Base-by-base conservation (phyloP, 2,797 vertebrate species). In the Darevskia nairensis region DNA sequence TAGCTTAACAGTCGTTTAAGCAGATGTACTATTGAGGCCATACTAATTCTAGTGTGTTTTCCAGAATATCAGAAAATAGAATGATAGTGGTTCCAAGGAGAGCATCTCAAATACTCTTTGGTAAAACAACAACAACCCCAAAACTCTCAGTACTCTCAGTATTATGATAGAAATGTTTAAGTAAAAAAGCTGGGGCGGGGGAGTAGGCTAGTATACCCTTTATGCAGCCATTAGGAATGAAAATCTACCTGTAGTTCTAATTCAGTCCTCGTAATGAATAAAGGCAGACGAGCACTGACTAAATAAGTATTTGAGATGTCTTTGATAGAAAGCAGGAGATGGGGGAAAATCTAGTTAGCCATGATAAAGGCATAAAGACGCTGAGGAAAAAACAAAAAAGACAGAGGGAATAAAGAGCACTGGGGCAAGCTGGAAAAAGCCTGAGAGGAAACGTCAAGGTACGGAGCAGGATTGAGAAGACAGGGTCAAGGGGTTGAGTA, bases 391-490 rank as follows among this genome's bases (percentile, higher is more conserved):
- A 55, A 55, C 50, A 55, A 55, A 84, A 92, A 94, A 94, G 92
- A 80, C 80, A 87, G 77, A 76, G 75, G 83, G 68, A 39, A 82
- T 23, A 80, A 69, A 68, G 61, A 59, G 41, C 11, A 21, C 10
- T 27, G 29, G 71, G 32, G 23, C 25, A 61, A 94, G 90, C 32
- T 76, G 86, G n/a, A 82, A 83, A 94, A 92, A 84, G 86, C 55
- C 90, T 94, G 89, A 89, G 86, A 92, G 88, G 90, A 88, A 92
- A 85, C 21, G 89, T 92, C 86, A 94, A 79, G 92, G 88, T 91
- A n/a, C 72, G 90, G 32, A 91, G 85, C 75, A 89, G 86, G 3
- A 4, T 23, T 88, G 76, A 93, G 72, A 32, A 90, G 86, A 86
- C 85, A 21, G 83, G 32, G 13, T 78, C 79, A 71, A 17, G 80